Conservation (phyloP, 2,888 invertebrate species). For the Polylopha cassiicola region DNA sequence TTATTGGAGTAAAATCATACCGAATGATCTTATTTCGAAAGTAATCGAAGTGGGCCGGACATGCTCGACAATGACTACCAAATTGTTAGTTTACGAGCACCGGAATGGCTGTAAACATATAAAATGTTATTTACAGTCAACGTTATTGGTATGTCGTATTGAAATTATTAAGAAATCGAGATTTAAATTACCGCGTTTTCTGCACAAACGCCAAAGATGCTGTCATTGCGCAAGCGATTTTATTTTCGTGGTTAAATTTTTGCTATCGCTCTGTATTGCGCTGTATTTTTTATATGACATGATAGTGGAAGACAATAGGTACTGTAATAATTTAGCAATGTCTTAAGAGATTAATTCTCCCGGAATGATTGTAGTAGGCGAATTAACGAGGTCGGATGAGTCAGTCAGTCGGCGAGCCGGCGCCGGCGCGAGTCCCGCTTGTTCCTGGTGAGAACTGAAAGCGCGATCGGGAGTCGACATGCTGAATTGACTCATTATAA, state of each 20-base stretch:
- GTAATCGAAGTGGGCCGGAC: constrained; percentile 17
- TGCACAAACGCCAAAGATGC: too few relatives aligned
- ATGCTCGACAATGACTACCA: constrained; percentile 14
- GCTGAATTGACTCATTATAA: too few relatives aligned
- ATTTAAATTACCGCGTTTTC: constrained; percentile 10
- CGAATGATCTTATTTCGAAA: constrained; percentile 17
- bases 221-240: too few relatives aligned
- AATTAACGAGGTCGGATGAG: constrained; percentile 60
- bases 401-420: constrained; percentile 56
- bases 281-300: constrained; percentile 4
- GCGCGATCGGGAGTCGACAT: too few relatives aligned
- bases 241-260: constrained; percentile 14
- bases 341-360: constrained; percentile 27
- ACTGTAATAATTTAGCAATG: constrained; percentile 31
- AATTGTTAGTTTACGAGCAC: constrained; percentile 14
- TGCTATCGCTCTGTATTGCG: background rate
- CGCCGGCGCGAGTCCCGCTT: constrained; percentile 45
- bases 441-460: too few relatives aligned
- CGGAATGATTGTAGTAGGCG: constrained; percentile 35
- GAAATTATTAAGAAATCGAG: background rate
- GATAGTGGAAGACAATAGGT: constrained; percentile 11
- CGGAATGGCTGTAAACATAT: constrained; percentile 16
- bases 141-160: constrained; percentile 14
- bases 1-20: constrained; percentile 7
- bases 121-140: constrained; percentile 12